phyloP scores from a whole-genome alignment of 2,888 invertebrate species.

The Pollenia angustigena region DNA sequence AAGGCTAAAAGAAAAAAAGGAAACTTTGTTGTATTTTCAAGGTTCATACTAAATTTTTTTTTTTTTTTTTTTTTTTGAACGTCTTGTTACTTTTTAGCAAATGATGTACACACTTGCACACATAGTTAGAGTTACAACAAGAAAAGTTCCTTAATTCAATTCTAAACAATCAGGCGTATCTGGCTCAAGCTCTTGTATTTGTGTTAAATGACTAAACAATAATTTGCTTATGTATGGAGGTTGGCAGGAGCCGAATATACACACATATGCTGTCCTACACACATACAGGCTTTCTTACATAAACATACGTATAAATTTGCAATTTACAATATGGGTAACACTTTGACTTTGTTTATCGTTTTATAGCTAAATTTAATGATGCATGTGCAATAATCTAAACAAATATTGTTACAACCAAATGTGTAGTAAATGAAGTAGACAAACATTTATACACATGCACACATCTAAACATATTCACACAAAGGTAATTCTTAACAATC shows the following conservation, averaged over 20 bases:
- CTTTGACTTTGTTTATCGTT: conserved; percentile 66
- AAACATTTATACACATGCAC: not conserved
- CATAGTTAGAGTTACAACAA: not conserved
- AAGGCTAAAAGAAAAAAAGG: not conserved
- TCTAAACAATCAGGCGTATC: conserved; percentile 52
- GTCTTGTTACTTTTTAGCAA: conserved; percentile 34
- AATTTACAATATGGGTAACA: conserved; percentile 58
- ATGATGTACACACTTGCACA: not conserved
- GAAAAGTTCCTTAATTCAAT: conserved; percentile 43
- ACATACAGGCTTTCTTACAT: not conserved
- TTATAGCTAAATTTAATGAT: conserved; percentile 71
- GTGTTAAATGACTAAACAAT: conserved; percentile 63
- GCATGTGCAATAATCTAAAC: conserved; percentile 68
- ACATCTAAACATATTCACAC: not conserved
- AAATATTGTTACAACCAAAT: conserved; percentile 61
- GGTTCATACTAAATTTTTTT: conserved; percentile 10
- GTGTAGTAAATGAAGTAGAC: conserved; percentile 44
- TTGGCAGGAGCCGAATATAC: not conserved
- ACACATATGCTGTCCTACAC: not conserved
- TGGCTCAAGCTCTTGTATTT: conserved; percentile 34
- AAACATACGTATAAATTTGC: not conserved
- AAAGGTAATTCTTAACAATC: conserved; percentile 7
- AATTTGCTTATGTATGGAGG: conserved; percentile 49
- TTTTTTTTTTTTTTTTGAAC: not conserved
- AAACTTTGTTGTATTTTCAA: conserved; percentile 48